phyloP scores from a whole-genome alignment of 92 coral and sea anemone species.

The Epizoanthus scotinus region DNA sequence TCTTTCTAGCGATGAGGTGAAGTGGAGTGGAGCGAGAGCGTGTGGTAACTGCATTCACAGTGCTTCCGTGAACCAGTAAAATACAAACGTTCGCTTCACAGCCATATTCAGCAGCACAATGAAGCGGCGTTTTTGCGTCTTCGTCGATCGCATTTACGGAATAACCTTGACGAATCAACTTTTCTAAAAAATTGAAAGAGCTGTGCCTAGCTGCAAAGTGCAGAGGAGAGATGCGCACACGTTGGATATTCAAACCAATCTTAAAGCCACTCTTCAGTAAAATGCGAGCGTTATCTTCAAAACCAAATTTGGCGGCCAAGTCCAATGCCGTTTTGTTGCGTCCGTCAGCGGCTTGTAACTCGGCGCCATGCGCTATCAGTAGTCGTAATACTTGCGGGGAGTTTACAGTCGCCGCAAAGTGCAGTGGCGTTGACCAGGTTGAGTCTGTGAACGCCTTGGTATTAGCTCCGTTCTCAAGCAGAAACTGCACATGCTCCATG shows the following conservation, averaged over 20 bases:
- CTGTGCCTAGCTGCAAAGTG: slow-evolving; percentile 38
- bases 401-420: slow-evolving; percentile 31
- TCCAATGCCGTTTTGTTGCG: slow-evolving; percentile 28
- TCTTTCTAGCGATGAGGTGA: slow-evolving; percentile 24
- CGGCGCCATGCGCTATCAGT: slow-evolving; percentile 16
- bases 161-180: slow-evolving; percentile 31
- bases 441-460: slow-evolving; percentile 29
- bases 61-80: slow-evolving; percentile 22
- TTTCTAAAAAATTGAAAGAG: slow-evolving; percentile 18
- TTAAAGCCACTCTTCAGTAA: slow-evolving; percentile 18
- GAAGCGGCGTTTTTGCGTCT: slow-evolving; percentile 32
- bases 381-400: background rate
- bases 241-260: background rate
- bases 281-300: slow-evolving; percentile 27
- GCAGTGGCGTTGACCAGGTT: slow-evolving; percentile 37
- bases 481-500: slow-evolving; percentile 30
- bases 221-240: background rate
- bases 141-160: slow-evolving; percentile 25
- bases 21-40: slow-evolving; percentile 27
- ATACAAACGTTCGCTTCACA: slow-evolving; percentile 22
- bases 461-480: slow-evolving; percentile 32
- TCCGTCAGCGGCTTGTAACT: slow-evolving; percentile 20
- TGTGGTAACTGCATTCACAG: slow-evolving; percentile 21
- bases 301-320: slow-evolving; percentile 26
- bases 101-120: slow-evolving; percentile 30